Base-by-base conservation (phyloP, 2,888 invertebrate species). In the Galerucella pusilla region DNA sequence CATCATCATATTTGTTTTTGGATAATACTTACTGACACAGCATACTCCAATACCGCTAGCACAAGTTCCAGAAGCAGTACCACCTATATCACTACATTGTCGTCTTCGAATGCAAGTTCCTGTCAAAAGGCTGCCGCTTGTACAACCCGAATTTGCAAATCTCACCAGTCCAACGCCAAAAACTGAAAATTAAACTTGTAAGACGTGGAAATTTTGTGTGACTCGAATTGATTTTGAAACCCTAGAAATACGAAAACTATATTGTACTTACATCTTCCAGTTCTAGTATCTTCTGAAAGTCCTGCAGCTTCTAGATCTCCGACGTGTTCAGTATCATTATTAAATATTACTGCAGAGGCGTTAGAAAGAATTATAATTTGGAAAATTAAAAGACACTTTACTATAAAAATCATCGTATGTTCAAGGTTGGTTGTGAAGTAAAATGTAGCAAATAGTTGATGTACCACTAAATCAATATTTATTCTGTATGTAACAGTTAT, bases 91-190 rank as follows among this genome's bases (percentile, higher is more conserved):
- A 69, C 88, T 86, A 84, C 96, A 96, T 85, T 95, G 94, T 10
- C 93, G 89, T 65, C 92, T 90, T n/a, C 95, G 93, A 77, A 93
- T 91, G 83, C 96, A 96, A 0, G 93, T 94, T 42, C 96, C 96
- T 77, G 88, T 89, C 84, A 94, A 90, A 54, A 91, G 90, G 84
- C 91, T 93, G 12, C 90, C 88, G 25, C 91, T 92, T 0, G 89
- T 84, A 83, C 95, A 95, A 46, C 92, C 90, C 3, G 91, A 90
- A 86, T 94, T 94, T 64, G 92, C 91, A 86, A 95, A 94, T 65
- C 94, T 90, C n/a, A 94, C 93, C 68, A 94, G 91, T 78, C 93
- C 86, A 35, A 86, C 80, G 12, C 85, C 85, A 73, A 85, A 83
- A 76, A 73, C 79, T 76, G 57, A 20, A 75, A 71, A 42, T 54